Percentiles rank a stretch among this genome's conserved stretches.
Evolutionary conservation across 2,113 vertebrate species (phyloP).

Genomic region (Centropus bengalensis): DNA sequence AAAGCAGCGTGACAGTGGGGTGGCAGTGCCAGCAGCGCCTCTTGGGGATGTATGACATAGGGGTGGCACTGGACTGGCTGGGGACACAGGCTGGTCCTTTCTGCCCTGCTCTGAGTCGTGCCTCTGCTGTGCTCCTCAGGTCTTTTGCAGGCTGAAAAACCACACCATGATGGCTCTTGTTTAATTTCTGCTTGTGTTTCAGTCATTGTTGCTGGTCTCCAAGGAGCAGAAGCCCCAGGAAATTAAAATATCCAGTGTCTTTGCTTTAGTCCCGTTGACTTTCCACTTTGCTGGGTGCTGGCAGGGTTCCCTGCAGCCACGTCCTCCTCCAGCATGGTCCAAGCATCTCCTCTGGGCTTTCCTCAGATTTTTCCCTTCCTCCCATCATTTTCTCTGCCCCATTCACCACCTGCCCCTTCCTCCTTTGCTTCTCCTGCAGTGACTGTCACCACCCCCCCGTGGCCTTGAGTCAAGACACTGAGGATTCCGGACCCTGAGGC

Average conservation of each 20-base stretch:
- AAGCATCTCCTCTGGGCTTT: neutral
- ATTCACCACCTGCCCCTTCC: neutral
- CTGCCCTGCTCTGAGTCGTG: fast-evolving
- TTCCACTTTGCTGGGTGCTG: neutral
- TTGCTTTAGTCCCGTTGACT: neutral
- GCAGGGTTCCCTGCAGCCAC: neutral
- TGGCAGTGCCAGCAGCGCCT: fast-evolving
- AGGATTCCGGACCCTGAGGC: neutral
- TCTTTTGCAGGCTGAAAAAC: neutral
- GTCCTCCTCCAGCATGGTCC: neutral
- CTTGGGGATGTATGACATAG: fast-evolving
- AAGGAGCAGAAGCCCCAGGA: neutral
- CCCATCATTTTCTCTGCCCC: neutral
- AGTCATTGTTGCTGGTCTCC: neutral
- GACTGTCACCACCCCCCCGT: fast-evolving
- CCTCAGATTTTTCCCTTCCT: neutral
- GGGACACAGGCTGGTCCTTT: neutral
- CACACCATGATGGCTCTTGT: neutral
- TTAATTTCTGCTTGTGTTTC: neutral
- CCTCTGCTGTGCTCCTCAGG: neutral
- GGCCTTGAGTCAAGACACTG: neutral
- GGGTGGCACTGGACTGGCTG: neutral
- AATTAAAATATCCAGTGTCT: neutral
- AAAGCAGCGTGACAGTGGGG: fast-evolving
- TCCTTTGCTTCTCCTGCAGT: neutral